Percentiles rank a stretch among this genome's conserved stretches.
Evolutionary conservation across 2,113 vertebrate genomes (phyloP).

Genomic region (Python bivittatus): DNA sequence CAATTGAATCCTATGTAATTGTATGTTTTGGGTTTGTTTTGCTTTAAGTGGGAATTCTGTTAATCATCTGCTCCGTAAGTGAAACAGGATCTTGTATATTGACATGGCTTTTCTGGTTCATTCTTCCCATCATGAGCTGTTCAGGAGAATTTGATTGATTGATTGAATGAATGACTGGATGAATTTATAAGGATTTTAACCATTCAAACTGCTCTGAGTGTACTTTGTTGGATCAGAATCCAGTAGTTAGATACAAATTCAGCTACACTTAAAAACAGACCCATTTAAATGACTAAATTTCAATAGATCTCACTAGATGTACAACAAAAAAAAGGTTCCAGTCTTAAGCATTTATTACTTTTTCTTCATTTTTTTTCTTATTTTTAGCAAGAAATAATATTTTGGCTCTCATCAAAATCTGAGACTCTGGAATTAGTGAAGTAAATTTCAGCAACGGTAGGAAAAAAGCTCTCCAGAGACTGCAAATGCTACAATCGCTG

Average conservation of each 20-base stretch:
- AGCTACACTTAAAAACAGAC: background rate
- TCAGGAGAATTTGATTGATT: background rate
- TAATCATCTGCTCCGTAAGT: background rate
- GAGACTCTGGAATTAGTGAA: constrained; percentile 54
- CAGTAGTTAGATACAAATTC: background rate
- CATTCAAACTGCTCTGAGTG: background rate
- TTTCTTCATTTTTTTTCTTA: background rate
- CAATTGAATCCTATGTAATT: background rate
- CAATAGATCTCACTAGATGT: background rate
- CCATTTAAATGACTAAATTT: background rate
- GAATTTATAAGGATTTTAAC: background rate
- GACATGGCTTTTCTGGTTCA: background rate
- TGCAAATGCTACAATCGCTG: constrained; percentile 46
- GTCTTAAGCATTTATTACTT: background rate
- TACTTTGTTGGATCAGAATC: background rate
- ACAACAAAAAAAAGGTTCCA: background rate
- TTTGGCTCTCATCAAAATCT: background rate
- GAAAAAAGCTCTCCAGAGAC: constrained; percentile 42
- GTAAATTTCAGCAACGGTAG: constrained; percentile 25
- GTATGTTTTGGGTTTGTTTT: background rate
- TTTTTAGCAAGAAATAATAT: background rate
- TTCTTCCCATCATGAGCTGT: background rate
- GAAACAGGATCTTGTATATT: background rate
- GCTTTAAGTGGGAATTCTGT: background rate
- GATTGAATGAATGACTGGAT: background rate